Evolutionary conservation across 2,888 invertebrate genomes (phyloP).

Genomic region (Cheilosia vernalis): DNA sequence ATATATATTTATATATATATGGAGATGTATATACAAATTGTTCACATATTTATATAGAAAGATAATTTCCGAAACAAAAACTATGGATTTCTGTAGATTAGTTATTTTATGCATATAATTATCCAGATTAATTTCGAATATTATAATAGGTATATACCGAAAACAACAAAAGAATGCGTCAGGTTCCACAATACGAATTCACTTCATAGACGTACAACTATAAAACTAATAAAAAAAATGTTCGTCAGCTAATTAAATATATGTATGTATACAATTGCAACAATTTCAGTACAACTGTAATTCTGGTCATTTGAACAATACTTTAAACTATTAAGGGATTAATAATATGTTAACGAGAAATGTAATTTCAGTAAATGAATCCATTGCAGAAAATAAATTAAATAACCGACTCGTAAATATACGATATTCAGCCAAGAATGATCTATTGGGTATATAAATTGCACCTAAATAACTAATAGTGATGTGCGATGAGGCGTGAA

Average conservation of each 20-base stretch:
- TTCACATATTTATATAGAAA: slow-evolving; percentile 27
- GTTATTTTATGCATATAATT: slow-evolving; percentile 63
- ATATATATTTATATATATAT: slow-evolving; percentile 2
- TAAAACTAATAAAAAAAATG: slow-evolving; percentile 53
- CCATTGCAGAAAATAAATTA: slow-evolving; percentile 24
- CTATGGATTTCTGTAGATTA: slow-evolving; percentile 16
- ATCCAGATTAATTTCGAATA: slow-evolving; percentile 58
- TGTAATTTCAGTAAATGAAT: slow-evolving; percentile 6
- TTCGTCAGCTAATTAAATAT: slow-evolving; percentile 53
- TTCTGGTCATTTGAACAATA: slow-evolving; percentile 15
- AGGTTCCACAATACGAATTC: slow-evolving; percentile 54
- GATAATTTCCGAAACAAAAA: slow-evolving; percentile 2
- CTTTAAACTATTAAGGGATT: slow-evolving; percentile 11
- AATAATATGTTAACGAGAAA: slow-evolving; percentile 10
- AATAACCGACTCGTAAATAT: slow-evolving; percentile 45
- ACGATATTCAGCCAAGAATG: slow-evolving; percentile 49
- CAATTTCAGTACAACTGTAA: slow-evolving; percentile 58
- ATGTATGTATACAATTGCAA: slow-evolving; percentile 44
- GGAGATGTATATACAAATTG: slow-evolving; percentile 15
- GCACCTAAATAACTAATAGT: slow-evolving; percentile 52
- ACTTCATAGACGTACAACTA: slow-evolving; percentile 42
- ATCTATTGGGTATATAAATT: slow-evolving; percentile 57
- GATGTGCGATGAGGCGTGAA: no score
- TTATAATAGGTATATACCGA: slow-evolving; percentile 13
- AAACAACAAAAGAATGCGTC: slow-evolving; percentile 51